Base-by-base conservation (phyloP, 2,888 invertebrate genomes). In the Iphiclides podalirius region DNA sequence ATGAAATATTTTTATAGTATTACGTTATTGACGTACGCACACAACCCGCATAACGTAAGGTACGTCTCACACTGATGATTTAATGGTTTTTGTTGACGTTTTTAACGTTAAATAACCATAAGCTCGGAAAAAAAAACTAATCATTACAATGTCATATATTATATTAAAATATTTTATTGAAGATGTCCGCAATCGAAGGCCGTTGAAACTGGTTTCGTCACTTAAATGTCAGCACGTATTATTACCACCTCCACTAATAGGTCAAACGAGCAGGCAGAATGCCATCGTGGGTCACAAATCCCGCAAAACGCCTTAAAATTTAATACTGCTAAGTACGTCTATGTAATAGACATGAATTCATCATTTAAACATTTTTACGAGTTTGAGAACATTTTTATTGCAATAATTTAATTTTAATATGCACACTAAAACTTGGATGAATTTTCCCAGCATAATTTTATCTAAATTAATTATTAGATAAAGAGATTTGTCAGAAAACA, bases 141-240 rank as follows among this genome's bases (percentile, higher is more conserved):
- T 61, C 57, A 65, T 69, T 68, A 63, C 62, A 58, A 56, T 54
- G 51, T 54, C 55, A 53, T 55, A 47, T 55, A 55, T 57, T 53
- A 58, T 54, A 58, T 64, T 63, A 62, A 68, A 60, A 64, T 67
- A 52, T 33, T 48, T 20, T 43, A 60, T 48, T 54, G 55, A 67
- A 66, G 63, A 68, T 53, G 59, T 54, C 47, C 52, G 48, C 53
- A 60, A 53, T 59, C 53, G 61, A 58, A 64, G 64, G 63, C 70
- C 72, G 68, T 68, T 61, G 57, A 70, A 84, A 85, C 85, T 70
- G 76, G 86, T 85, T 84, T 69, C 52, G 52, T 62, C 52, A 53
- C 65, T 58, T 76, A 83, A 86, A 85, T 87, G 80, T 79, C 82
- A 85, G 76, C 78, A 51, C 60, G 72, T 84, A 84, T 83, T 83